Percentiles rank a stretch among this genome's conserved stretches.
Conservation (phyloP, 2,888 invertebrate species). For the Drosophila macrothrix region DNA sequence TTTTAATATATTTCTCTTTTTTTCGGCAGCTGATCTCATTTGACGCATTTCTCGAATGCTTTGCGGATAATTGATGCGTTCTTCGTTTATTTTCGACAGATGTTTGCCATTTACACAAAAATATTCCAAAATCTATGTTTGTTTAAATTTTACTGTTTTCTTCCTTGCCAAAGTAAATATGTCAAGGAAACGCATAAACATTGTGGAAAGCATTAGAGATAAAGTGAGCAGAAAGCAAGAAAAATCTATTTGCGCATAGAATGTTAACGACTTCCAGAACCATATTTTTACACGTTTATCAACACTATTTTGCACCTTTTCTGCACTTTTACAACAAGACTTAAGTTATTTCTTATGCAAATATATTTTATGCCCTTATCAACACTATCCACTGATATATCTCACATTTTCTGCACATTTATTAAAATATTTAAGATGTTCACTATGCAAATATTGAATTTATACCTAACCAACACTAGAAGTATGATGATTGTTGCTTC, state of each 20-base stretch:
- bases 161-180: constrained; percentile 57
- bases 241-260: not conserved
- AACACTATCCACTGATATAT: not conserved
- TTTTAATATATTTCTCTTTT: constrained; percentile 34
- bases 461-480: not conserved
- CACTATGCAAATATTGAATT: not conserved
- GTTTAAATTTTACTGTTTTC: constrained; percentile 29
- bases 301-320: not conserved
- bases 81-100: constrained; percentile 65
- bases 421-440: not conserved
- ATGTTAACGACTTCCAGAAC: not conserved
- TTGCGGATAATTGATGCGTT: constrained; percentile 42
- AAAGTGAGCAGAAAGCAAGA: not conserved
- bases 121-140: constrained; percentile 21
- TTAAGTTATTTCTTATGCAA: not conserved
- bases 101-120: constrained; percentile 60
- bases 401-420: not conserved
- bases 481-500: too few species aligned
- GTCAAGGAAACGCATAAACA: constrained; percentile 69
- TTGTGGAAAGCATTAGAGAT: constrained; percentile 1
- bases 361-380: not conserved
- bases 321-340: not conserved
- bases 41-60: constrained; percentile 37
- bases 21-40: constrained; percentile 70
- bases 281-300: not conserved